phyloP scores from a whole-genome alignment of 2,113 vertebrate genomes.

The Myrmecophaga tridactyla region DNA sequence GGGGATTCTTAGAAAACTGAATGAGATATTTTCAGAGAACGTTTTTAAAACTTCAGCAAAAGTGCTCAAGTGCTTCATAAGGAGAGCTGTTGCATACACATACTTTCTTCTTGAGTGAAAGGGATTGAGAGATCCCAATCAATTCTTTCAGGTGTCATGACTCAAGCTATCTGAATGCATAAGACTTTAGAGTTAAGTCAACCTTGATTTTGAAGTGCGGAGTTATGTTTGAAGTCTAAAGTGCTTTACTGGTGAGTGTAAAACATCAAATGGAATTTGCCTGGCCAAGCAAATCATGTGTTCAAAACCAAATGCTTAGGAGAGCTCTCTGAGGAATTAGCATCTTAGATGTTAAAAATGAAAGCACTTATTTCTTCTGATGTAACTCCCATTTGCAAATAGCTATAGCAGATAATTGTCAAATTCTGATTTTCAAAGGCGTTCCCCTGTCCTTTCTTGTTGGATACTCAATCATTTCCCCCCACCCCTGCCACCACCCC shows the following conservation, averaged over 20 bases:
- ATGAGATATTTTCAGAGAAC: neutral
- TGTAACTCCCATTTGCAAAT: neutral
- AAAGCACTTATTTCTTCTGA: neutral
- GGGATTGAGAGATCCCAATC: neutral
- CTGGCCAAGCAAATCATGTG: accelerated
- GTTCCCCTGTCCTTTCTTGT: no score
- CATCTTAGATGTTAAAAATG: neutral
- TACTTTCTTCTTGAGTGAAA: neutral
- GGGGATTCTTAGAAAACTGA: neutral
- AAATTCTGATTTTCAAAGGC: neutral
- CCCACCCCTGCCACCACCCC: no score
- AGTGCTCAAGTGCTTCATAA: neutral
- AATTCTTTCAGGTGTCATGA: accelerated
- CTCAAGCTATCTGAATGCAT: neutral
- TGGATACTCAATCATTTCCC: no score
- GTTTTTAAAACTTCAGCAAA: neutral
- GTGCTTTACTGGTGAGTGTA: neutral
- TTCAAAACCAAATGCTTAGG: neutral
- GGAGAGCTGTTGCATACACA: no score
- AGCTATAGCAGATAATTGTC: neutral
- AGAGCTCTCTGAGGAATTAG: neutral
- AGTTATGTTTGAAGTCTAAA: neutral
- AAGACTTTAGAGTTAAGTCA: neutral
- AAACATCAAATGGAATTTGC: neutral
- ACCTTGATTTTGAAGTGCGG: accelerated